These are phyloP conservation scores for Leucoma salicis DNA, from an alignment of 2,888 invertebrate species.

Conservation along the genomic window DNA sequence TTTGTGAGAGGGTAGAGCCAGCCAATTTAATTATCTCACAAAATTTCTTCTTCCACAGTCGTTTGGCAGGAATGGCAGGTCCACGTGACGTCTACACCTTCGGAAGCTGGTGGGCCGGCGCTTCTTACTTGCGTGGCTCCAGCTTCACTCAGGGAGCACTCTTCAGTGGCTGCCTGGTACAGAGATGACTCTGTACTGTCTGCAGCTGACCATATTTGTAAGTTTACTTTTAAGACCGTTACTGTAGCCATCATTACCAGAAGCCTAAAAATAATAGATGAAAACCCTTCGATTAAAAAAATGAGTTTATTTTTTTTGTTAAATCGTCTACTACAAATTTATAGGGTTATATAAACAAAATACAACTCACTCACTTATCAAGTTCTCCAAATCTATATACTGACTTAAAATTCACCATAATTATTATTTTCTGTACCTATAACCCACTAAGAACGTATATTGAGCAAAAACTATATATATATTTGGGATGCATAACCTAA, in stretches of 20 bases:
- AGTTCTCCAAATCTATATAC: too few relatives aligned
- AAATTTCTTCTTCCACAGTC: slow-evolving; percentile 72
- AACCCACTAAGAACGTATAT: too few relatives aligned
- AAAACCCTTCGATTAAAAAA: not conserved
- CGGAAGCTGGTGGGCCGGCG: slow-evolving; percentile 87
- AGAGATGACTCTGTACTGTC: slow-evolving; percentile 88
- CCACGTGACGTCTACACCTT: slow-evolving; percentile 87
- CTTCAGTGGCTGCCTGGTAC: slow-evolving; percentile 90
- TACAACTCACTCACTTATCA: too few relatives aligned
- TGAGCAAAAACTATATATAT: too few relatives aligned
- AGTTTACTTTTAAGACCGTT: slow-evolving; percentile 30
- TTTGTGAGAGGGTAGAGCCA: too few relatives aligned
- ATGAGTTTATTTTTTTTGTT: too few relatives aligned
- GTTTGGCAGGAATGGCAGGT: slow-evolving; percentile 89
- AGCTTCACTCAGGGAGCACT: slow-evolving; percentile 85
- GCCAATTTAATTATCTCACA: too few relatives aligned
- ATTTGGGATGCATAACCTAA: too few relatives aligned
- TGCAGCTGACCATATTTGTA: slow-evolving; percentile 72
- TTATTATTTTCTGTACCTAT: too few relatives aligned
- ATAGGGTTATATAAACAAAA: too few relatives aligned
- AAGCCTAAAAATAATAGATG: not conserved
- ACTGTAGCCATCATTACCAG: not conserved
- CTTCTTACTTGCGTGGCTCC: slow-evolving; percentile 86
- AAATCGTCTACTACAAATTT: too few relatives aligned
- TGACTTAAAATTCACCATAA: too few relatives aligned